Evolutionary conservation across 2,113 vertebrate species (phyloP).

Genomic region (Rhodinocichla rosea): DNA sequence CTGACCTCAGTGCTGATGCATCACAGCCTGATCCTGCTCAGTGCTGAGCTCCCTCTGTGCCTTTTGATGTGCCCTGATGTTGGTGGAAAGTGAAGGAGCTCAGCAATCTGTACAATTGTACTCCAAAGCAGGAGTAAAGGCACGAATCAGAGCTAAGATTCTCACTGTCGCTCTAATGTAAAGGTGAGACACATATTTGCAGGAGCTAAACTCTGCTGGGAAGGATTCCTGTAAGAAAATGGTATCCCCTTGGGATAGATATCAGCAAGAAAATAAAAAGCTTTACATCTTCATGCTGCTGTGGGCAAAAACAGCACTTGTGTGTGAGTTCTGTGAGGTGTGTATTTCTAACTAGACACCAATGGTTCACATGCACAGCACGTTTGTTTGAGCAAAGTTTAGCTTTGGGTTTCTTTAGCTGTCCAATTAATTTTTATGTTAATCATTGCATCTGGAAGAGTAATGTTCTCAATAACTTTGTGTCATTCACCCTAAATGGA

Average conservation of each 20-base stretch:
- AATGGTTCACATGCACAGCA: neutral
- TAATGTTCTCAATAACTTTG: neutral
- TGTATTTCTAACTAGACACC: neutral
- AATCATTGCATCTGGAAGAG: neutral
- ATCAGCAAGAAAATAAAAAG: neutral
- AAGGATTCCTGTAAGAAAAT: neutral
- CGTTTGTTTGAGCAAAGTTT: neutral
- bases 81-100: rapidly evolving
- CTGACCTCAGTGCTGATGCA: constrained; percentile 21
- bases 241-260: neutral
- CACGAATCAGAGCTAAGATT: neutral
- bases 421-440: neutral
- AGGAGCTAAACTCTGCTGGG: neutral
- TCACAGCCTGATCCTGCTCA: neutral
- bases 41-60: neutral
- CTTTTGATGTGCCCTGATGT: neutral
- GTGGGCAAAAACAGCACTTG: neutral
- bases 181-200: neutral
- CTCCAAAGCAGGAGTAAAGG: neutral
- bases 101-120: neutral
- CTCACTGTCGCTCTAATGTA: neutral
- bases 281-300: neutral
- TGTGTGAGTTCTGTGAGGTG: neutral
- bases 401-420: neutral
- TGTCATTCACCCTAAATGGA: rapidly evolving